phyloP scores from a whole-genome alignment of 2,888 invertebrate genomes.

The Ashinkailepas kermadecensis region DNA sequence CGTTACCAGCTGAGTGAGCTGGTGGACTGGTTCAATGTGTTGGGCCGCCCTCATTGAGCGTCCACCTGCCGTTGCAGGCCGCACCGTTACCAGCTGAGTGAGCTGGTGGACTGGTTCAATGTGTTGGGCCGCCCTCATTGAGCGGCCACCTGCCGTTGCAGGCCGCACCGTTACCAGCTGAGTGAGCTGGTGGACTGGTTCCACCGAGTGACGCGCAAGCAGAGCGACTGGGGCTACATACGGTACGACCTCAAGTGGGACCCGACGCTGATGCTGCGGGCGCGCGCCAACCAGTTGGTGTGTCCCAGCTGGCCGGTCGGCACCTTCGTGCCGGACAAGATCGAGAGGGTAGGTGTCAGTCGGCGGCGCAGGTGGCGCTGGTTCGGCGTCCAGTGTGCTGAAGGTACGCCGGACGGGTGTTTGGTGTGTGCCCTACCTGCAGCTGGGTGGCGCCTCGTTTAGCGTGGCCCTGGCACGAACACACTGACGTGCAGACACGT shows the following conservation, averaged over 20 bases:
- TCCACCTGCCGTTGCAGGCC: background rate
- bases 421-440: no score
- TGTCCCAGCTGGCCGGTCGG: conserved; percentile 14
- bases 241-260: conserved; percentile 66
- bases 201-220: conserved; percentile 61
- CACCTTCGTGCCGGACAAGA: conserved; percentile 6
- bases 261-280: conserved; percentile 58
- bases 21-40: no score
- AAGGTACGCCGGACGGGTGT: no score
- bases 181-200: conserved; percentile 78
- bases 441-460: no score
- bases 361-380: no score
- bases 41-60: no score
- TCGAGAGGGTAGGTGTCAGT: background rate
- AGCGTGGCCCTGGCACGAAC: no score
- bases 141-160: conserved; percentile 41
- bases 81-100: background rate
- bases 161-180: conserved; percentile 70
- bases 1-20: conserved; percentile 21
- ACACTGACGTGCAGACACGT: no score
- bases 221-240: conserved; percentile 57
- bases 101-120: no score
- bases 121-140: no score
- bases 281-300: conserved; percentile 46
- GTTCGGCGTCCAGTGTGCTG: no score